A percentile compares a stretch with the other conserved stretches of the same genome.
These are phyloP conservation scores for Ailurus styani DNA, from an alignment of 2,113 vertebrate genomes.

Conservation along the genomic window DNA sequence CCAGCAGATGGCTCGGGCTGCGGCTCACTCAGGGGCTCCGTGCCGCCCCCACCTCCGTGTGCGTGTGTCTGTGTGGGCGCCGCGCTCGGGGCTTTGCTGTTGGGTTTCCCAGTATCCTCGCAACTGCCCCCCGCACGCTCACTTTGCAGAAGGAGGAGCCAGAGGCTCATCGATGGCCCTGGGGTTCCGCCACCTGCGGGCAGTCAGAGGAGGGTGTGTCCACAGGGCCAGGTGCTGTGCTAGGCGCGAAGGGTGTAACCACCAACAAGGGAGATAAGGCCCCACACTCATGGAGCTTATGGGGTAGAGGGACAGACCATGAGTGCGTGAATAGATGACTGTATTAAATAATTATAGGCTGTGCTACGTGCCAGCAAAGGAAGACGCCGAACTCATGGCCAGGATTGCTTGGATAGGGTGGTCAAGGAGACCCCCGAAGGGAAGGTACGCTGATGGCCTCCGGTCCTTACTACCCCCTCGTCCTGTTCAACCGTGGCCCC, in stretches of 20 bases:
- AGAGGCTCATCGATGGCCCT: background rate
- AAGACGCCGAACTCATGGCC: rapidly evolving
- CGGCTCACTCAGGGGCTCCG: background rate
- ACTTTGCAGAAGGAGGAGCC: background rate
- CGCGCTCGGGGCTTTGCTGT: rapidly evolving
- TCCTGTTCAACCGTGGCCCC: rapidly evolving
- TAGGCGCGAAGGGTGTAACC: rapidly evolving
- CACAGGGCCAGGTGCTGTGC: background rate
- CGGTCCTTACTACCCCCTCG: background rate
- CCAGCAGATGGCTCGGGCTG: background rate
- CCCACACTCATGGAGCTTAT: background rate
- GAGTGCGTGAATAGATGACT: rapidly evolving
- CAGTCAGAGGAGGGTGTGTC: rapidly evolving
- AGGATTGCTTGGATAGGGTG: rapidly evolving
- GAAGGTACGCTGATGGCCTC: rapidly evolving
- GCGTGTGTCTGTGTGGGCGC: rapidly evolving
- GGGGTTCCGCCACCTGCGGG: rapidly evolving
- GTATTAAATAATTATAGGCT: rapidly evolving
- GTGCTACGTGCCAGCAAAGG: background rate
- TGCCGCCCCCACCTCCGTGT: background rate
- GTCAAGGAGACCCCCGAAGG: background rate
- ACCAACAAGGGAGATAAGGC: rapidly evolving
- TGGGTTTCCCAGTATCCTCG: rapidly evolving
- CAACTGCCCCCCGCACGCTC: background rate
- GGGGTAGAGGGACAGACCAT: background rate